Evolutionary conservation across 2,888 invertebrate genomes (phyloP).

Genomic region (Melieria omissa): DNA sequence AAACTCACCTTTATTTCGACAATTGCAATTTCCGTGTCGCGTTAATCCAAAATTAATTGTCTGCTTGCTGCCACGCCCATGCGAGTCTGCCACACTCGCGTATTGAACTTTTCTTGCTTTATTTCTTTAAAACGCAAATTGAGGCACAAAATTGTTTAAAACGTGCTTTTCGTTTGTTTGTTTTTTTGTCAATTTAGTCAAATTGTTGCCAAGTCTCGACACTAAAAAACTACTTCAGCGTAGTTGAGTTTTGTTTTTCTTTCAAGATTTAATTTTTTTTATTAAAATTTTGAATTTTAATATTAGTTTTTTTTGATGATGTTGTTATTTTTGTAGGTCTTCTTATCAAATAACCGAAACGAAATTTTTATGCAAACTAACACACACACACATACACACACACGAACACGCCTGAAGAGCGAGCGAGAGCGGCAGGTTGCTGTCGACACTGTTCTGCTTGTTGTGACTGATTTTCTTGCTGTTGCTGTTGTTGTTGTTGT

Average conservation of each 20-base stretch:
- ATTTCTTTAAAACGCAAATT: too few species aligned
- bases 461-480: conserved; percentile 35
- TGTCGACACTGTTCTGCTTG: conserved; percentile 43
- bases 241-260: conserved; percentile 12
- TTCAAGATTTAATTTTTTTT: conserved; percentile 30
- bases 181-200: too few species aligned
- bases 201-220: too few species aligned
- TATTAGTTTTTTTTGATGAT: conserved; percentile 38
- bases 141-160: too few species aligned
- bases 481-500: conserved; percentile 42
- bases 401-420: conserved; percentile 28
- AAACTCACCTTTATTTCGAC: too few species aligned
- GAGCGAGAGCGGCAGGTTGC: conserved; percentile 15
- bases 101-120: too few species aligned
- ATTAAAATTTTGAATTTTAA: conserved; percentile 31
- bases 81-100: too few species aligned
- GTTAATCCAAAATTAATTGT: too few species aligned
- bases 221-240: too few species aligned
- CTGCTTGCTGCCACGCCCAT: too few species aligned
- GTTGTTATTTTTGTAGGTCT: conserved; percentile 41
- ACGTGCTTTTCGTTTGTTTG: too few species aligned
- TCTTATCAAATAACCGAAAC: conserved; percentile 59
- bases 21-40: too few species aligned
- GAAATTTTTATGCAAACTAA: conserved; percentile 66
- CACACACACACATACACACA: conserved; percentile 51